Base-by-base conservation (phyloP, 2,888 invertebrate species). In the Adelognathus sp. region DNA sequence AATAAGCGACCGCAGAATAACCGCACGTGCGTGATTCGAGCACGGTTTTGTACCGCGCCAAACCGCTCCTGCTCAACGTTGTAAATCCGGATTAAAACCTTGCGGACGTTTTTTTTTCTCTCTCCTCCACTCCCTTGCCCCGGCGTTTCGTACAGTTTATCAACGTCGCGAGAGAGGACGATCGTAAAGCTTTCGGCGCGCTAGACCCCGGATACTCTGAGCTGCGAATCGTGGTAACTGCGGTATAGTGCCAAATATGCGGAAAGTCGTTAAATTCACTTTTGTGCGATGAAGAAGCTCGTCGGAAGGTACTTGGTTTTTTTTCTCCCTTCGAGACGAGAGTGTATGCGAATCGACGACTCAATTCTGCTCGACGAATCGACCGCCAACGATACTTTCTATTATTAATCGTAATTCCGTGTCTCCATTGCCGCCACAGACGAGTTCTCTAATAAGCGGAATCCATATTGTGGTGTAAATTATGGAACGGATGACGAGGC, bases 81-180 rank as follows among this genome's bases (percentile, higher is more conserved):
- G 61, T 61, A 71, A 71, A 71, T 71, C 71, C 71, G 61, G 71
- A 61, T 71, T 71, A 71, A 71, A 71, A 71, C 39, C 60, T 61
- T 54, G 61, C 54, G 27, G 61, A 52, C 50, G 29, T 36, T 46
- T 50, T 50, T 46, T 50, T 50, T 44, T 46, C 24, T 61, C 21
- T 14, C 21, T 11, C 31, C 18, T 33, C 29, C 24, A 14, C 29
- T 14, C 52, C 52, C 52, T 39, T 52, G n/a, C n/a, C n/a, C n/a
- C n/a, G n/a, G n/a, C 50, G 24, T 60, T 61, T 33, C 61, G 61
- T 31, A 41, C 71, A 21, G 33, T 71, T 52, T 50, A 61, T 71
- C 71, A 71, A 61, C 39, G 70, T 70, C 60, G 36, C 60, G 39
- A 29, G 50, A 39, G 36, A 50, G n/a, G n/a, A 18, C 11, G 71